A percentile compares a stretch with the other conserved stretches of the same genome.
Conservation (phyloP, 2,113 vertebrate genomes). For the Ophthalmolycus amberensis region DNA sequence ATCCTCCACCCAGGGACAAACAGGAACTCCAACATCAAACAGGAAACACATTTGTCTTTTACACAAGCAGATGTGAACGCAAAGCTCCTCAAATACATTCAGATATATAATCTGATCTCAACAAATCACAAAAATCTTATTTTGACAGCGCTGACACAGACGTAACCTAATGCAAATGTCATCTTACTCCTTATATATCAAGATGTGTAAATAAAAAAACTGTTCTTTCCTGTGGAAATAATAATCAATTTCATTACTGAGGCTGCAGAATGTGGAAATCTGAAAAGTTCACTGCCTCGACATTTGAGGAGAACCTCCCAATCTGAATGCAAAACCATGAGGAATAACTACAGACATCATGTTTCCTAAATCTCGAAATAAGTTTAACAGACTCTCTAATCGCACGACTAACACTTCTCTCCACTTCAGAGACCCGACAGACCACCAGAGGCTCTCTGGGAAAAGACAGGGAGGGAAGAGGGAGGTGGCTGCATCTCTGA, state of each 20-base stretch:
- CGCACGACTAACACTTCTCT: slow-evolving; percentile 53
- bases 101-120: slow-evolving; percentile 2
- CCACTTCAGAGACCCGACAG: slow-evolving; percentile 53
- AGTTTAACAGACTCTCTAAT: slow-evolving; percentile 54
- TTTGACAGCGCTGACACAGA: background rate
- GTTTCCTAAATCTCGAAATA: slow-evolving; percentile 42
- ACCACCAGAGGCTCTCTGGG: slow-evolving; percentile 50
- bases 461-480: slow-evolving; percentile 22
- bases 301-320: background rate
- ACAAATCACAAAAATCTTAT: slow-evolving; percentile 1
- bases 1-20: slow-evolving; percentile 25
- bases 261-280: background rate
- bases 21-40: slow-evolving; percentile 55
- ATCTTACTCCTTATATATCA: background rate
- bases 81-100: slow-evolving; percentile 16
- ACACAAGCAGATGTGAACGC: slow-evolving; percentile 19
- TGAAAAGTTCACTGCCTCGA: background rate
- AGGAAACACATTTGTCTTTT: slow-evolving; percentile 48
- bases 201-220: background rate
- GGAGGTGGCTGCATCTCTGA: slow-evolving; percentile 48
- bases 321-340: slow-evolving; percentile 18
- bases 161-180: background rate
- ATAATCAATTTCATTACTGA: background rate
- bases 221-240: background rate
- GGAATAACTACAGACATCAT: slow-evolving; percentile 32